These are phyloP conservation scores for Henicopernis longicauda DNA, from an alignment of 2,113 vertebrate species.

Conservation along the genomic window DNA sequence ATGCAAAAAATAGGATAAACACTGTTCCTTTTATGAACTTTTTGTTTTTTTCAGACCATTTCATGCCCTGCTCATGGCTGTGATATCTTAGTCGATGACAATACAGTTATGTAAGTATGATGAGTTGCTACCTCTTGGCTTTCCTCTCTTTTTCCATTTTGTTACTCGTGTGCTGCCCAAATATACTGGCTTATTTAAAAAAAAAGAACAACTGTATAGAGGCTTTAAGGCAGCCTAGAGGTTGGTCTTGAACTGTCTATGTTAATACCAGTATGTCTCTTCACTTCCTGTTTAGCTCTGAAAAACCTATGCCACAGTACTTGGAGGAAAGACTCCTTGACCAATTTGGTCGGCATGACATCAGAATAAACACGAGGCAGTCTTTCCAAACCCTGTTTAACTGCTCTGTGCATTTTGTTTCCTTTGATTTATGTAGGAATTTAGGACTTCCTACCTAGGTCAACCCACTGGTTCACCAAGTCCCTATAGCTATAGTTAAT, in stretches of 20 bases:
- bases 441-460: not conserved
- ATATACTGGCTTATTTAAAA: not conserved
- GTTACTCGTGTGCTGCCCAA: not conserved
- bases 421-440: not conserved
- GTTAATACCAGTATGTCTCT: not conserved
- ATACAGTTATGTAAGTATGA: conserved; percentile 98
- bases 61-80: conserved; percentile 99
- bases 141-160: not conserved
- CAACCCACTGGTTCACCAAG: not conserved
- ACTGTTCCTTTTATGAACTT: not conserved
- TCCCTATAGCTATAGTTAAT: not conserved
- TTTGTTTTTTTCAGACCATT: conserved; percentile 83
- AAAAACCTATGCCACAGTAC: not conserved
- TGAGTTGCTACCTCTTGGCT: conserved; percentile 8
- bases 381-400: not conserved
- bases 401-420: not conserved
- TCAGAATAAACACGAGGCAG: not conserved
- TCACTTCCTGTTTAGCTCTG: not conserved
- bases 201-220: not conserved
- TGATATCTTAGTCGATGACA: conserved; percentile 99
- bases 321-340: not conserved
- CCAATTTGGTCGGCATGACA: not conserved
- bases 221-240: not conserved
- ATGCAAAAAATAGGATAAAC: not conserved
- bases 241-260: not conserved